A percentile compares a stretch with the other conserved stretches of the same genome.
Evolutionary conservation across 2,888 invertebrate genomes (phyloP).

Genomic region (Micoletzkya japonica): DNA sequence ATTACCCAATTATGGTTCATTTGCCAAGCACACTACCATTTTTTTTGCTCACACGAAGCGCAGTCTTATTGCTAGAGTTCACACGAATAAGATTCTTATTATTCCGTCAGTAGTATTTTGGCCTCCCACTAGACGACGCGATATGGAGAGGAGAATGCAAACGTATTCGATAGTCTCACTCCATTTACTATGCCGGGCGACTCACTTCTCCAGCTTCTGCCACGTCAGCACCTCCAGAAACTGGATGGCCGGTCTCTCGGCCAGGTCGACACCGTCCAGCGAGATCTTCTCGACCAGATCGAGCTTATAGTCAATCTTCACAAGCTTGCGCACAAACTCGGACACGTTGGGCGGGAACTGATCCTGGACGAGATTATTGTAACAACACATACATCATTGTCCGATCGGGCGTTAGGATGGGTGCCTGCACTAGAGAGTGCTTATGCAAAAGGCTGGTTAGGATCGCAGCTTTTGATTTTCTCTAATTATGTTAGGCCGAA

Average conservation of each 20-base stretch:
- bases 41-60: background rate
- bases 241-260: slow-evolving; percentile 1
- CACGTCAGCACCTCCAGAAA: slow-evolving; percentile 3
- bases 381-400: too few relatives aligned
- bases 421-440: too few relatives aligned
- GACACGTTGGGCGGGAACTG: background rate
- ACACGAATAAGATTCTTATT: background rate
- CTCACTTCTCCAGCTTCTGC: slow-evolving; percentile 23
- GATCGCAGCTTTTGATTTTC: too few relatives aligned
- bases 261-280: slow-evolving; percentile 2
- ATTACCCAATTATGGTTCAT: background rate
- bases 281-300: slow-evolving; percentile 7
- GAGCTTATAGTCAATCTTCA: background rate
- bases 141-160: too few relatives aligned
- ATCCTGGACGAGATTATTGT: background rate
- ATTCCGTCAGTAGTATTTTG: too few relatives aligned
- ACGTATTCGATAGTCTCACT: too few relatives aligned
- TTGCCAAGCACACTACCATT: background rate
- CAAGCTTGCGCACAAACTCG: background rate
- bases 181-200: too few relatives aligned
- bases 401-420: too few relatives aligned
- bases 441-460: too few relatives aligned
- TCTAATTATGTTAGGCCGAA: too few relatives aligned
- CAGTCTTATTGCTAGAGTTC: background rate
- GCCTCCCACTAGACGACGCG: too few relatives aligned